These are phyloP conservation scores for Pholis gunnellus DNA, from an alignment of 2,113 vertebrate species.

Conservation along the genomic window DNA sequence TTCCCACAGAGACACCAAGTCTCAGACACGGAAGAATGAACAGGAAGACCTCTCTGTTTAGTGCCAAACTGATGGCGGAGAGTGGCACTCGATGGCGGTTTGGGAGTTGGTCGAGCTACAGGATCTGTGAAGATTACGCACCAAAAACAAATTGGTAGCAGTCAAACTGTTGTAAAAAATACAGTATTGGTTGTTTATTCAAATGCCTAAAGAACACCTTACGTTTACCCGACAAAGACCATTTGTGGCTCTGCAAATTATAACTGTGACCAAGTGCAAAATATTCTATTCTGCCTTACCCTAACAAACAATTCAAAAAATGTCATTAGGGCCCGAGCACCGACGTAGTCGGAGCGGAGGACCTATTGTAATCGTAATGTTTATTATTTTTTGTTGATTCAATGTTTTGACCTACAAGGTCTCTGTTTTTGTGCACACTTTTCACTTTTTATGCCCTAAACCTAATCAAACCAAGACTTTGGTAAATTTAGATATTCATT, in stretches of 20 bases:
- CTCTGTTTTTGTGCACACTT: neutral
- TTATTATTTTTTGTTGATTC: neutral
- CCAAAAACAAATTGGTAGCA: neutral
- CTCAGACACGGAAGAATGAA: constrained; percentile 56
- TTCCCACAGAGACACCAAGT: constrained; percentile 69
- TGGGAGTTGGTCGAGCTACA: neutral
- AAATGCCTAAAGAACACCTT: neutral
- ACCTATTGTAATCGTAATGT: no score
- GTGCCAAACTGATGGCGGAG: constrained; percentile 8
- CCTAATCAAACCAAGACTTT: neutral
- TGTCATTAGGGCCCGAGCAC: no score
- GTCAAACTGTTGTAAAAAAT: neutral
- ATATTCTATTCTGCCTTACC: neutral
- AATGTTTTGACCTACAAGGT: neutral
- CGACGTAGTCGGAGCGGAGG: no score
- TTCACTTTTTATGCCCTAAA: neutral
- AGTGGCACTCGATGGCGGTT: neutral
- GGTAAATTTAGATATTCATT: neutral
- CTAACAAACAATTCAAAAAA: neutral
- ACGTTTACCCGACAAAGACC: neutral
- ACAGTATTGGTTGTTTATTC: neutral
- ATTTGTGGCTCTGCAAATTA: neutral
- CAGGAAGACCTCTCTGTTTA: constrained; percentile 48
- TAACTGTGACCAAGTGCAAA: neutral
- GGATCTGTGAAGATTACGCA: constrained; percentile 14